Evolutionary conservation across 2,113 vertebrate genomes (phyloP).

Genomic region (Ceuthmochares aereus): DNA sequence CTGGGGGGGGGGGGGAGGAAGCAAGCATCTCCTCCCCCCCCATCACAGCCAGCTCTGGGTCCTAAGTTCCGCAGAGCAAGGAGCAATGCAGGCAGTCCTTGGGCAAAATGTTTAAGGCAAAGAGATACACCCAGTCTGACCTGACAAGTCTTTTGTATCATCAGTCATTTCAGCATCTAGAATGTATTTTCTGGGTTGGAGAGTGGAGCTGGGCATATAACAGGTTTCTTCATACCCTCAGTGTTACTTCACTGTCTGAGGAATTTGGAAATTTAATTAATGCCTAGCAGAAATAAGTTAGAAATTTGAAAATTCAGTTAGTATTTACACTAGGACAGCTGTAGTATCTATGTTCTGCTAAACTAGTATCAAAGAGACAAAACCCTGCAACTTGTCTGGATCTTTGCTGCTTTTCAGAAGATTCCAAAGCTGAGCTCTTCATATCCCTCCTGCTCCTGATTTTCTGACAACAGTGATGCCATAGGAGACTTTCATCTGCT

Average conservation of each 20-base stretch:
- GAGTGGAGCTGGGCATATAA: background rate
- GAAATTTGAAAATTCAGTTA: background rate
- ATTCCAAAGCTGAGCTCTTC: background rate
- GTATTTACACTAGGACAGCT: background rate
- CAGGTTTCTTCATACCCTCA: background rate
- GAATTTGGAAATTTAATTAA: background rate
- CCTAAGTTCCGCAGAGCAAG: too few relatives aligned
- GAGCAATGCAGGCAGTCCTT: too few relatives aligned
- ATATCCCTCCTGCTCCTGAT: background rate
- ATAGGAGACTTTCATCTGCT: background rate
- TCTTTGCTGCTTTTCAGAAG: background rate
- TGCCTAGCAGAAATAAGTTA: background rate
- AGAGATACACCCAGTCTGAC: too few relatives aligned
- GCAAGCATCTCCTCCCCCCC: too few relatives aligned
- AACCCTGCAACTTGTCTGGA: background rate
- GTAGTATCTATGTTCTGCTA: background rate
- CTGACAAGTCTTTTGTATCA: background rate
- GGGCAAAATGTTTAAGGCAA: too few relatives aligned
- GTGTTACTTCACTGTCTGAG: background rate
- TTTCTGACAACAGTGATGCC: background rate
- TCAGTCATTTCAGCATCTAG: background rate
- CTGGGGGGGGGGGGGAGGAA: too few relatives aligned
- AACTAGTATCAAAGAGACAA: background rate
- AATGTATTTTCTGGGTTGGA: background rate
- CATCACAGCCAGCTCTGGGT: too few relatives aligned